Base-by-base conservation (phyloP, 2,113 vertebrate genomes). In the Microtus oregoni region DNA sequence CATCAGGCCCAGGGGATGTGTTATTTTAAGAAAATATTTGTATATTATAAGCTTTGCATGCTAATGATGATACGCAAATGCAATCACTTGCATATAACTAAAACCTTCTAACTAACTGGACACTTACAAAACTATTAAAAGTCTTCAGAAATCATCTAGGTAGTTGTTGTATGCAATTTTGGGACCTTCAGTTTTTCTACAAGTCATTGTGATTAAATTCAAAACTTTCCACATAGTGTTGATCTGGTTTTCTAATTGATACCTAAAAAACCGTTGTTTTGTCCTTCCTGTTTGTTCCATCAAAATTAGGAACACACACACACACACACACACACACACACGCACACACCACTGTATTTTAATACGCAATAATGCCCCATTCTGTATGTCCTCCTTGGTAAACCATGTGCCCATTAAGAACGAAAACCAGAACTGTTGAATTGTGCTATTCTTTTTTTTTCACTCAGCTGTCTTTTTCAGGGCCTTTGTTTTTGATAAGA, bases 401-500 rank as follows among this genome's bases (percentile, higher is more conserved):
- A 94, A 65, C 93, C 86, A 97, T 98, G 86, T 97, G 68, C 88
- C 95, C 92, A 95, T 96, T 63, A 17, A 38, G 61, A 82, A 82
- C 1, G 20, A 55, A 63, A 82, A 61, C 85, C 76, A 63, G 61
- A 38, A 86, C 76, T 97, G 28, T 97, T 97, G 95, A 95, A 91
- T 75, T 92, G 94, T 81, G 93, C 94, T 94, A 88, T 96, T 98
- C 96, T 94, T 98, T 98, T 90, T n/a, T 98, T 97, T 97, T 98
- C 95, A 98, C 98, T 97, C 83, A 97, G 94, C 97, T 98, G 94
- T 98, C 98, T 97, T 98, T 98, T 98, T 87, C 98, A 99, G 99
- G 98, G 98, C 99, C 93, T 99, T 99, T 98, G 98, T 98, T 98
- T 99, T 99, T 98, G 98, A 99, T 97, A 99, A 98, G 98, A 96